Base-by-base conservation (phyloP, 2,113 vertebrate genomes). In the Esox niger region DNA sequence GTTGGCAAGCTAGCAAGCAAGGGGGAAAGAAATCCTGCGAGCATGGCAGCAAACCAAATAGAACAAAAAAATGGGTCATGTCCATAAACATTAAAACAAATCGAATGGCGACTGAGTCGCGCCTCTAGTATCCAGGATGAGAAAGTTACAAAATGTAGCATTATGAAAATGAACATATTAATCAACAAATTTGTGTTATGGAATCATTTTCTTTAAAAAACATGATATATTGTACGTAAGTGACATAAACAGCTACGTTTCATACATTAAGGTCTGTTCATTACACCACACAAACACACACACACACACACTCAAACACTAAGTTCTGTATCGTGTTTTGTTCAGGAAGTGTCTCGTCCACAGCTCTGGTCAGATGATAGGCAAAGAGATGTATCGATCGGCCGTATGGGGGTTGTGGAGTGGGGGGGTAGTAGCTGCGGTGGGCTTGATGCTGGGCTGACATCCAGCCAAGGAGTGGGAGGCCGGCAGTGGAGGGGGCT, bases 311-410 rank as follows among this genome's bases (percentile, higher is more conserved):
- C 47, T 74, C 56, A 66, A 52, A n/a, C 66, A 77, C 74, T 74
- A 76, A 78, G 72, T 74, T 78, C 82, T 85, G 87, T 88, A 87
- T 87, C 88, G 87, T 89, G 89, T 89, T 91, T 91, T 92, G 89
- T 91, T 89, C 89, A 91, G 92, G 91, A 92, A 93, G 77, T 75
- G 80, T 87, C 86, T 88, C 82, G 86, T 88, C 87, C 88, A 82
- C 83, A 88, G 87, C 87, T 84, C 85, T 90, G 91, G 90, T 90
- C 92, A 91, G 91, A 93, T 94, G 89, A 93, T 93, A 93, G 92
- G 88, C 88, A 74, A 88, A 89, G 89, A 90, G 91, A 85, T 64
- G 73, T 84, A 94, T 94, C 78, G 92, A 94, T 93, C 86, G 81
- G 79, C 79, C 77, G 82, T 74, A 71, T 76, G 71, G 77, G 64